Evolutionary conservation across 2,888 invertebrate genomes (phyloP).

Genomic region (Parascotia fuliginaria): DNA sequence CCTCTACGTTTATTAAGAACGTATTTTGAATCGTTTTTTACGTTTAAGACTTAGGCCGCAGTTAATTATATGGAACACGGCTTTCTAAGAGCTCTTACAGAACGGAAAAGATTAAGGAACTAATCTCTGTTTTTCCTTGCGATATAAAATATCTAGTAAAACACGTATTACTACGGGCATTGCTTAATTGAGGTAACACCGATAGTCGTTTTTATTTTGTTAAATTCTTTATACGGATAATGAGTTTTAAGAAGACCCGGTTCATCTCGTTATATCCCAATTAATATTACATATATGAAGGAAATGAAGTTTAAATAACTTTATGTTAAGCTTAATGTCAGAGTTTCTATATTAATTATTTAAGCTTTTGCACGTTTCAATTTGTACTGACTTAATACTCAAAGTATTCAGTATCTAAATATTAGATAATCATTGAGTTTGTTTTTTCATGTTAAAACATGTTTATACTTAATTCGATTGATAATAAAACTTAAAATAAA

Average conservation of each 20-base stretch:
- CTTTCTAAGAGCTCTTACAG: constrained; percentile 24
- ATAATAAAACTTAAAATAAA: neutral
- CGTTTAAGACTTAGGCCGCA: constrained; percentile 9
- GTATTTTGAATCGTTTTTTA: constrained; percentile 16
- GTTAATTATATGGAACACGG: constrained; percentile 34
- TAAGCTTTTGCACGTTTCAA: too few species aligned
- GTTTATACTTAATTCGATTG: too few species aligned
- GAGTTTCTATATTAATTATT: too few species aligned
- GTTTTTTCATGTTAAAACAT: too few species aligned
- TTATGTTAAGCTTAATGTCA: too few species aligned
- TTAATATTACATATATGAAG: too few species aligned
- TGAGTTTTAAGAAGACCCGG: neutral
- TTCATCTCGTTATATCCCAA: neutral
- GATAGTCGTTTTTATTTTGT: neutral
- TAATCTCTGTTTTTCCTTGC: constrained; percentile 22
- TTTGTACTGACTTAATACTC: too few species aligned
- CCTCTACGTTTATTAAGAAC: constrained; percentile 14
- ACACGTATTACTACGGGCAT: constrained; percentile 12
- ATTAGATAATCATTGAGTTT: too few species aligned
- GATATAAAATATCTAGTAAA: constrained; percentile 27
- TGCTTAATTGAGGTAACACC: constrained; percentile 8
- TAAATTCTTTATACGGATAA: neutral
- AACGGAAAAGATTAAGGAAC: constrained; percentile 24
- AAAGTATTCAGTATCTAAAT: too few species aligned
- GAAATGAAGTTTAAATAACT: too few species aligned